phyloP scores from a whole-genome alignment of 53 echinoderm and acorn worm species.

The Stichopus horrens region DNA sequence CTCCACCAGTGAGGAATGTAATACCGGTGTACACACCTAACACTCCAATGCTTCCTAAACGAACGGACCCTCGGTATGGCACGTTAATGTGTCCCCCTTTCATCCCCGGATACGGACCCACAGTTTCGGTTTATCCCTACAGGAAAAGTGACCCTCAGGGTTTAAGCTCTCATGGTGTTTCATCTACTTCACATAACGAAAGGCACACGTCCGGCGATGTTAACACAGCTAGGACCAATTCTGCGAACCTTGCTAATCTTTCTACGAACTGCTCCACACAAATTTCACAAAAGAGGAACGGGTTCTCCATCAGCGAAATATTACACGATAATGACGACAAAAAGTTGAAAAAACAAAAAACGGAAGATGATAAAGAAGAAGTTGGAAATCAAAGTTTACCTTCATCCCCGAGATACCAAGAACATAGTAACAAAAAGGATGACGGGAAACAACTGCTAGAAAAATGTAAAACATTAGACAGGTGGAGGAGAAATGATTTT shows the following conservation, averaged over 20 bases:
- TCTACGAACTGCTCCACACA: background rate
- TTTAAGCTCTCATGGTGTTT: background rate
- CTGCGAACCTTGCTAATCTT: background rate
- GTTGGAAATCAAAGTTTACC: background rate
- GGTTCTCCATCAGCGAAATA: slow-evolving; percentile 26
- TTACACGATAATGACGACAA: slow-evolving; percentile 12
- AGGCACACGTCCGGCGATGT: background rate
- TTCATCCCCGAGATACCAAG: background rate
- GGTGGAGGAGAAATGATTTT: background rate
- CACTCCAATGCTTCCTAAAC: background rate
- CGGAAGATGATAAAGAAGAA: background rate
- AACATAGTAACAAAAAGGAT: background rate
- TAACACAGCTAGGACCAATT: background rate
- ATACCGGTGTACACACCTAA: background rate
- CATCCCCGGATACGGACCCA: slow-evolving; percentile 4
- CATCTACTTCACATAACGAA: background rate
- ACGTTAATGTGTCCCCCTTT: slow-evolving; percentile 17
- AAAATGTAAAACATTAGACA: slow-evolving; percentile 31
- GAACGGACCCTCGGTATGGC: slow-evolving; percentile 24
- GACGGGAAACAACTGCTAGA: slow-evolving; percentile 15
- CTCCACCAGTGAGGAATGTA: background rate
- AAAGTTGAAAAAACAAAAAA: background rate
- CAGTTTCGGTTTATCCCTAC: background rate
- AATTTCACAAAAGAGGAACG: slow-evolving; percentile 8
- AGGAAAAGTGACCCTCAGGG: background rate